phyloP scores from a whole-genome alignment of 1,140 invertebrate genomes.

The Cataglyphis hispanica region DNA sequence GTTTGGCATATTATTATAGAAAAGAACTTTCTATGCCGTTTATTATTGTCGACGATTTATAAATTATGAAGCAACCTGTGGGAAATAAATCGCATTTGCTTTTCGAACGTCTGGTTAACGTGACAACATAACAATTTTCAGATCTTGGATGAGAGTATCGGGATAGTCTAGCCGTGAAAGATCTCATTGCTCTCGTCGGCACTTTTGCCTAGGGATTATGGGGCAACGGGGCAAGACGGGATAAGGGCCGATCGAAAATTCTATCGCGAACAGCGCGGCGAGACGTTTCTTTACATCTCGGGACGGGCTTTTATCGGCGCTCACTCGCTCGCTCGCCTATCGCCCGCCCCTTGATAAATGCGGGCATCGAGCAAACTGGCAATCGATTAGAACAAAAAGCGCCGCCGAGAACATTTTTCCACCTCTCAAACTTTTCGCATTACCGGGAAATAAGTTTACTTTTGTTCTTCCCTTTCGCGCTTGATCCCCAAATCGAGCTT shows the following conservation, averaged over 20 bases:
- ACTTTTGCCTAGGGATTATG: constrained; percentile 15
- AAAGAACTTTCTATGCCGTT: not conserved
- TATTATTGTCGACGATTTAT: not conserved
- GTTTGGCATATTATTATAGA: not conserved
- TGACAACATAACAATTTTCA: not conserved
- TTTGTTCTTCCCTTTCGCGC: constrained; percentile 60
- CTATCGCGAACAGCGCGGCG: constrained; percentile 52
- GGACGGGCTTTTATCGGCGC: constrained; percentile 47
- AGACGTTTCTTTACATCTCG: constrained; percentile 63
- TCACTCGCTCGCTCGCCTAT: constrained; percentile 40
- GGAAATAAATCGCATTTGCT: not conserved
- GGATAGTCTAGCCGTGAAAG: constrained; percentile 11
- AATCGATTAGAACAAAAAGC: constrained; percentile 72
- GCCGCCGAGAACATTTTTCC: constrained; percentile 65
- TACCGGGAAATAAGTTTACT: constrained; percentile 72
- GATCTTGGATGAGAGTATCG: not conserved
- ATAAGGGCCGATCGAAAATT: constrained; percentile 59
- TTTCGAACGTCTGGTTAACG: not conserved
- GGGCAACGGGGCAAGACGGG: constrained; percentile 28
- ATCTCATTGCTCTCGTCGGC: constrained; percentile 17
- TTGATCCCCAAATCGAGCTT: constrained; percentile 59
- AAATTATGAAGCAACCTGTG: not conserved
- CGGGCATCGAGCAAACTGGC: constrained; percentile 64
- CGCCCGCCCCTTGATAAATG: constrained; percentile 65
- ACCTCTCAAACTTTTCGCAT: constrained; percentile 72